A percentile compares a stretch with the other conserved stretches of the same genome.
Conservation (phyloP, 2,888 invertebrate genomes). For the Sinelater perroti region DNA sequence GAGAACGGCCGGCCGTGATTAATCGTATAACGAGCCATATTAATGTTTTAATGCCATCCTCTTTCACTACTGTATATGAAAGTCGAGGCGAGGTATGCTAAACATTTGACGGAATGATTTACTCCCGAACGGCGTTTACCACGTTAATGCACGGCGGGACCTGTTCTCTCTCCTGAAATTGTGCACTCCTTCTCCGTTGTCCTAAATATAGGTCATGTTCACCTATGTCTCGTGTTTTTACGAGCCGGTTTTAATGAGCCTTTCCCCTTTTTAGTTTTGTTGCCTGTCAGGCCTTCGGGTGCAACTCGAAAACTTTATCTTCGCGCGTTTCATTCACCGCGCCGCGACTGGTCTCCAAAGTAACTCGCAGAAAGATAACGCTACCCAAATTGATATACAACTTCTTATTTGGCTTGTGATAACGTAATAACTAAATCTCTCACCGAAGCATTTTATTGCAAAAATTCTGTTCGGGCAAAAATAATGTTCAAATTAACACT, state of each 20-base stretch:
- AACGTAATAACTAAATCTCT: too few relatives aligned
- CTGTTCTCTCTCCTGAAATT: constrained; percentile 35
- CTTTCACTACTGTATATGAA: constrained; percentile 44
- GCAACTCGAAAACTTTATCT: too few relatives aligned
- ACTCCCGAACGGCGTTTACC: constrained; percentile 30
- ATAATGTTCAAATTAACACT: too few relatives aligned
- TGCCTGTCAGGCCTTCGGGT: not conserved
- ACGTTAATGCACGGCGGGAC: constrained; percentile 25
- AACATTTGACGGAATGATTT: constrained; percentile 42
- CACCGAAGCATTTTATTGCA: too few relatives aligned
- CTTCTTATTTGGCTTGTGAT: too few relatives aligned
- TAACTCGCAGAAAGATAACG: too few relatives aligned
- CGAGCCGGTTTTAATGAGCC: constrained; percentile 8
- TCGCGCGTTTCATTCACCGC: too few relatives aligned
- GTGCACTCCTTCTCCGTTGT: constrained; percentile 16
- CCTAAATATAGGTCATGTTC: constrained; percentile 22
- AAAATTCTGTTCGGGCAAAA: too few relatives aligned
- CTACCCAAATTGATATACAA: too few relatives aligned
- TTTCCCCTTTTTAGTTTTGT: not conserved
- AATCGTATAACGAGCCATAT: constrained; percentile 42
- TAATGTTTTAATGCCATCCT: constrained; percentile 43
- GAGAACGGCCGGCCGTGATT: constrained; percentile 39
- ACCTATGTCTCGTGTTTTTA: constrained; percentile 7
- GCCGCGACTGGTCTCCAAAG: too few relatives aligned
- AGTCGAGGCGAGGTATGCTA: constrained; percentile 41